These are phyloP conservation scores for Candoia aspera DNA, from an alignment of 2,113 vertebrate genomes.

Conservation along the genomic window DNA sequence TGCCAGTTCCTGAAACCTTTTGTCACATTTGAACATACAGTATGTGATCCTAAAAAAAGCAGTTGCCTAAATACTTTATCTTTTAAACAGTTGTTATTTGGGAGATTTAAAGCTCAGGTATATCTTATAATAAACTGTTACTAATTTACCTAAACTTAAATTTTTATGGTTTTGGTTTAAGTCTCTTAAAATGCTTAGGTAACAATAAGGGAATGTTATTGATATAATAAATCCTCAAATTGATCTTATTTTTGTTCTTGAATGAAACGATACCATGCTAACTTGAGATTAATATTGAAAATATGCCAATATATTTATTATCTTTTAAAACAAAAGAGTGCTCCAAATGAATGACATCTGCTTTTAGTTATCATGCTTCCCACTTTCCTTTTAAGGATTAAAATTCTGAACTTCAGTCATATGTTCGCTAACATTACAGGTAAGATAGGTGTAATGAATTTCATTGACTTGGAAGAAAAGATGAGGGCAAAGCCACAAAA, in stretches of 20 bases:
- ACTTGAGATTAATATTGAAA: not conserved
- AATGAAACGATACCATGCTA: not conserved
- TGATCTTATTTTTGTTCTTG: not conserved
- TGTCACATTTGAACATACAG: not conserved
- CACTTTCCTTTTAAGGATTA: not conserved
- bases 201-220: not conserved
- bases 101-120: not conserved
- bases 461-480: not conserved
- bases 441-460: not conserved
- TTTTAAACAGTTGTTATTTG: not conserved
- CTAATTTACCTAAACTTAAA: not conserved
- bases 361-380: not conserved
- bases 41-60: not conserved
- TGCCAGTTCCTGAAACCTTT: not conserved
- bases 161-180: not conserved
- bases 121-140: not conserved
- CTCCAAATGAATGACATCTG: not conserved
- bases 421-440: not conserved
- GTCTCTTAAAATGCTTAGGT: not conserved
- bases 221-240: not conserved
- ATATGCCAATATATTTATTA: not conserved
- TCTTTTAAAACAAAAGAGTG: not conserved
- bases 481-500: no score
- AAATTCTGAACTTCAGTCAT: not conserved
- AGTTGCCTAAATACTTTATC: not conserved